Percentiles rank a stretch among this genome's conserved stretches.
Conservation (phyloP, 2,113 vertebrate genomes). For the Percopsis transmontana region DNA sequence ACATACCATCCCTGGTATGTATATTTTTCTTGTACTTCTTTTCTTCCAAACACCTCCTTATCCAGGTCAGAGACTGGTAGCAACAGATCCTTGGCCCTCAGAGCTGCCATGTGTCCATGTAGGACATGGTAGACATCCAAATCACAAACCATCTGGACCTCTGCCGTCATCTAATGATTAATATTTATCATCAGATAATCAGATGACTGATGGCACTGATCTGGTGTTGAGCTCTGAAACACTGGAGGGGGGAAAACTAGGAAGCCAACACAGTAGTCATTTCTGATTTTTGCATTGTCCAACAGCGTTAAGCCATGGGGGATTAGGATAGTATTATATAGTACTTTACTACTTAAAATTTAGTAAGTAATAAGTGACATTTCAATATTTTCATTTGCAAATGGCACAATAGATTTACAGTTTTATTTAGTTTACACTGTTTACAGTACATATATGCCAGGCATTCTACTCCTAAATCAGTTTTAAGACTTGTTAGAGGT, state of each 20-base stretch:
- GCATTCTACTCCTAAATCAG: background rate
- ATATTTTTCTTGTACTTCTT: background rate
- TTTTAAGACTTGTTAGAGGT: background rate
- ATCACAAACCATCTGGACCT: constrained; percentile 65
- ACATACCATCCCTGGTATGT: no score
- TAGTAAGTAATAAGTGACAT: no score
- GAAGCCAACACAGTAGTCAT: background rate
- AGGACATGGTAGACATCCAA: constrained; percentile 67
- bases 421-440: no score
- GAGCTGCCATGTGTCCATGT: constrained; percentile 67
- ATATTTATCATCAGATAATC: background rate
- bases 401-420: no score
- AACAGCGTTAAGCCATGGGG: no score
- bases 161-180: constrained; percentile 28
- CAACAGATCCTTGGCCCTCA: constrained; percentile 58
- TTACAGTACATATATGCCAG: no score
- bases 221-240: constrained; percentile 3
- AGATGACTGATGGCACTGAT: constrained; percentile 4
- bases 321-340: no score
- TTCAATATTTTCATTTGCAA: no score
- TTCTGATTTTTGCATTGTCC: background rate
- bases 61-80: constrained; percentile 48
- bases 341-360: no score
- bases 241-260: background rate
- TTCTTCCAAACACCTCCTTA: constrained; percentile 7